Evolutionary conservation across 2,113 vertebrate species (phyloP).

Genomic region (Cricetomys ansorgei): DNA sequence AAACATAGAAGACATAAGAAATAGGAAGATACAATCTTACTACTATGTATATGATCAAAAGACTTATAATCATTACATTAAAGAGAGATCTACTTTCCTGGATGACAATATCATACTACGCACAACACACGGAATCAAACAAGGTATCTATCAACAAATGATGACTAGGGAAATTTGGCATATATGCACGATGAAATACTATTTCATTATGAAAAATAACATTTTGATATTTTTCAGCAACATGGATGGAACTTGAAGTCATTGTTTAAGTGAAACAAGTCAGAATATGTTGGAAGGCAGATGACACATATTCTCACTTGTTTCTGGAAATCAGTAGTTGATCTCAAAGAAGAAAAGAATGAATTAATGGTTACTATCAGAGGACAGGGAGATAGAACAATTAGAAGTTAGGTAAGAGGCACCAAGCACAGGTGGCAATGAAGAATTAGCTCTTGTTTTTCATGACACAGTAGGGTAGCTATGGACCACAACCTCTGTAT

Average conservation of each 20-base stretch:
- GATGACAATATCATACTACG: neutral
- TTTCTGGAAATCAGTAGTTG: neutral
- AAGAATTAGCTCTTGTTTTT: neutral
- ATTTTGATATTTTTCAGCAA: neutral
- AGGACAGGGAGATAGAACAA: neutral
- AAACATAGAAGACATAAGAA: neutral
- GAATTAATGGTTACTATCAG: neutral
- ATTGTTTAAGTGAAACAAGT: neutral
- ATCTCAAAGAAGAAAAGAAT: neutral
- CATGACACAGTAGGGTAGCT: neutral
- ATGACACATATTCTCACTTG: neutral
- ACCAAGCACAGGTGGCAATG: neutral
- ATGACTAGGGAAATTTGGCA: neutral
- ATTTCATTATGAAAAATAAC: neutral
- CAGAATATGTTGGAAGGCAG: neutral
- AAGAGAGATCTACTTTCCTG: neutral
- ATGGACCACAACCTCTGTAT: neutral
- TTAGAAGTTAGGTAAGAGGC: neutral
- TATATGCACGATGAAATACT: neutral
- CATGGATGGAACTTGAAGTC: neutral
- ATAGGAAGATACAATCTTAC: neutral
- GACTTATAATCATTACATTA: neutral
- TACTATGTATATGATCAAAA: neutral
- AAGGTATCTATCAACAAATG: neutral
- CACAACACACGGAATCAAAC: neutral